phyloP scores from a whole-genome alignment of 2,113 vertebrate species.

The Bucco capensis region DNA sequence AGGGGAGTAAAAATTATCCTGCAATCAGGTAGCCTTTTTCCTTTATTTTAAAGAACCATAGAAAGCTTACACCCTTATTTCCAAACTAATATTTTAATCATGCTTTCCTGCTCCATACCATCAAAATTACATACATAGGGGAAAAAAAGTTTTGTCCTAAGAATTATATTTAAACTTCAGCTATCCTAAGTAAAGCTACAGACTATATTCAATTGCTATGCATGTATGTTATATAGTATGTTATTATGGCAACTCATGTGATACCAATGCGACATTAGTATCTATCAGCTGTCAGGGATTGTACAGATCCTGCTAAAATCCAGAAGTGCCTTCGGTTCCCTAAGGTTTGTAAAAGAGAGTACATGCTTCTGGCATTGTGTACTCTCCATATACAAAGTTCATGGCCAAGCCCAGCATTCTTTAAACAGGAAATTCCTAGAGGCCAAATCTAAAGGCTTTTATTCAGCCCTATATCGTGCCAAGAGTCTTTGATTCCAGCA shows the following conservation, averaged over 20 bases:
- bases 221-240: background rate
- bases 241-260: background rate
- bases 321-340: background rate
- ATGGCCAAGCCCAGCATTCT: constrained; percentile 35
- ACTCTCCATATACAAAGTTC: background rate
- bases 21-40: background rate
- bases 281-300: background rate
- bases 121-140: background rate
- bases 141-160: background rate
- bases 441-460: constrained; percentile 42
- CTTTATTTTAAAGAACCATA: background rate
- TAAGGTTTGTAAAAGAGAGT: background rate
- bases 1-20: background rate
- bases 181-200: background rate
- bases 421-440: constrained; percentile 55
- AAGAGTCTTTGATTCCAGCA: constrained; percentile 9
- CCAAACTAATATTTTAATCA: background rate
- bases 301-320: constrained; percentile 2
- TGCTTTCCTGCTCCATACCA: background rate
- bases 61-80: background rate
- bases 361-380: background rate
- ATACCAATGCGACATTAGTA: background rate
- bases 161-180: background rate
- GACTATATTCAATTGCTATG: background rate
- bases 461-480: background rate